These are phyloP conservation scores for Hermodice carunculata DNA, from an alignment of 2,888 invertebrate genomes.

Conservation along the genomic window DNA sequence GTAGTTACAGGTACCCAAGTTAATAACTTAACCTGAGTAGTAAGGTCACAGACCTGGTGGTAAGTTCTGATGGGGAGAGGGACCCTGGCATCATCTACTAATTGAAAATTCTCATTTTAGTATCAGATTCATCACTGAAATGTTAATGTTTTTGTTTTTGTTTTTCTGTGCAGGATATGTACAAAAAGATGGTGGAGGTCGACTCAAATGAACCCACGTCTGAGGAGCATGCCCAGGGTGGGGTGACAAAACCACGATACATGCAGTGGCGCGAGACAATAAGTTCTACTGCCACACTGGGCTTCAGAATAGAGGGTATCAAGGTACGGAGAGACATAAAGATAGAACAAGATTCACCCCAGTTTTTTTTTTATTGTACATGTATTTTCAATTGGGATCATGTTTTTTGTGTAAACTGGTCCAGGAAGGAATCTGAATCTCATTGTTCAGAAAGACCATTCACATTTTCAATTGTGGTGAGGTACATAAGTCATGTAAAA, in stretches of 20 bases:
- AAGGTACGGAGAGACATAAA: too few relatives aligned
- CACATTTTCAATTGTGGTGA: neutral
- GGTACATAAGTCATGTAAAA: neutral
- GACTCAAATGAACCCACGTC: constrained; percentile 89
- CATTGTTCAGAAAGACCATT: too few relatives aligned
- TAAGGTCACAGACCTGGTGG: neutral
- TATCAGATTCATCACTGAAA: neutral
- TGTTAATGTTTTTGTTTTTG: neutral
- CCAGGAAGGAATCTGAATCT: too few relatives aligned
- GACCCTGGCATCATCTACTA: neutral
- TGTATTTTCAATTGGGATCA: too few relatives aligned
- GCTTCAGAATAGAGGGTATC: constrained; percentile 68
- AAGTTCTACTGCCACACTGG: constrained; percentile 63
- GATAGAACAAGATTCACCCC: too few relatives aligned
- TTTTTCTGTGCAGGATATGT: constrained; percentile 83
- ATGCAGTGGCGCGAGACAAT: constrained; percentile 69
- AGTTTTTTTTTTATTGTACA: too few relatives aligned
- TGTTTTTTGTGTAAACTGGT: too few relatives aligned
- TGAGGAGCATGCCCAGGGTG: constrained; percentile 90
- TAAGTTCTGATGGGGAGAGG: neutral
- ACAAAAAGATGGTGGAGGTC: constrained; percentile 96
- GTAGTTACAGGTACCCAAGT: neutral
- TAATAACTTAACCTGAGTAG: neutral
- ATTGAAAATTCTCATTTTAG: too few relatives aligned
- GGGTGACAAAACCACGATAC: constrained; percentile 86